Conservation (phyloP, 2,797 vertebrate genomes). For the Xenops minutus region DNA sequence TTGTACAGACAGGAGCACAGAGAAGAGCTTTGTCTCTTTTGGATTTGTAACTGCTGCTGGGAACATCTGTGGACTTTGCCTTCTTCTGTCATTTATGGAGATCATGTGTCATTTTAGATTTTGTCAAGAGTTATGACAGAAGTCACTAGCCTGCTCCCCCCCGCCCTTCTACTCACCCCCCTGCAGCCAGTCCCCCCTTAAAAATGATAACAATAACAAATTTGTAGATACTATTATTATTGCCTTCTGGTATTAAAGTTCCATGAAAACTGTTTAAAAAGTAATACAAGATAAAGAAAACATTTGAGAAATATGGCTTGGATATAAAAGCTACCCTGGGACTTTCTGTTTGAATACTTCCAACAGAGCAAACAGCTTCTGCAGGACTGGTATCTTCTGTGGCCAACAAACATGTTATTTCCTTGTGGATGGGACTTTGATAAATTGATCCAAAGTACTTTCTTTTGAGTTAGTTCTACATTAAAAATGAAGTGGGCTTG, state of each 20-base stretch:
- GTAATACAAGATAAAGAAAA: not conserved
- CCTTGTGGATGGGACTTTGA: not conserved
- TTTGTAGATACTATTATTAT: not conserved
- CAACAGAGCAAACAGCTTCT: not conserved
- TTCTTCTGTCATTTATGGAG: conserved; percentile 24
- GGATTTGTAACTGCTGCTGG: conserved; percentile 29
- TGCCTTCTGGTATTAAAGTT: not conserved
- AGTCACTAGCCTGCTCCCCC: not conserved
- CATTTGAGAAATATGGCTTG: not conserved
- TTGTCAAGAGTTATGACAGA: not conserved
- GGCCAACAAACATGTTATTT: not conserved
- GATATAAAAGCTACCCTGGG: not conserved
- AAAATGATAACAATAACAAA: not conserved
- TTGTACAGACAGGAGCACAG: conserved; percentile 45
- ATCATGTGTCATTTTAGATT: conserved; percentile 47
- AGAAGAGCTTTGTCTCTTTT: conserved; percentile 54
- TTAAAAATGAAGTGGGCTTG: not conserved
- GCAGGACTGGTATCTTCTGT: not conserved
- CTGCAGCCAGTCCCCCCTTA: not conserved
- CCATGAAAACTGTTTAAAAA: not conserved
- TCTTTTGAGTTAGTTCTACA: not conserved
- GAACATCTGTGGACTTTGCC: conserved; percentile 42
- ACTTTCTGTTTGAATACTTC: not conserved
- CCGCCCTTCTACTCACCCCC: not conserved
- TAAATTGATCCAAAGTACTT: not conserved